Percentiles rank a stretch among this genome's conserved stretches.
Conservation (phyloP, 2,113 vertebrate species). For the Cyanoramphus novaezelandiae region DNA sequence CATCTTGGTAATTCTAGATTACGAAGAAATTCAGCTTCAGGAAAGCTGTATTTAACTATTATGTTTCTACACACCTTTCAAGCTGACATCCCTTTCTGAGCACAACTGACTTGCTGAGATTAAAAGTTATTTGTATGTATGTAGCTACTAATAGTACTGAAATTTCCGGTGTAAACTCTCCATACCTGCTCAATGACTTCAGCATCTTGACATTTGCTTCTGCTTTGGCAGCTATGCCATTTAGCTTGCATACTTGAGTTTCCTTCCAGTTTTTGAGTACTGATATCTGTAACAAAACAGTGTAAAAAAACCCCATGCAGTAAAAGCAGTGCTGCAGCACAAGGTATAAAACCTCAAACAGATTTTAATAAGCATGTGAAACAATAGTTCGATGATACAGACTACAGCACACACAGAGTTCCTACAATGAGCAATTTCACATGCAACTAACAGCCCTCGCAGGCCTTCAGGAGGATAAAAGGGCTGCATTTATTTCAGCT, state of each 20-base stretch:
- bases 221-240: not conserved
- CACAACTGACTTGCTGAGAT: not conserved
- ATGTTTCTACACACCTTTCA: not conserved
- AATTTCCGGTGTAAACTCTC: not conserved
- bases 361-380: not conserved
- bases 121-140: not conserved
- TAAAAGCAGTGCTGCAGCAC: not conserved
- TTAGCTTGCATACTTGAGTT: slow-evolving; percentile 47
- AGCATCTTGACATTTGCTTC: slow-evolving; percentile 58
- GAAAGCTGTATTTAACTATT: not conserved
- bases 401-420: not conserved
- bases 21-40: not conserved
- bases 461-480: not conserved
- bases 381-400: not conserved
- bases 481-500: not conserved
- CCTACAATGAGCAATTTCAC: not conserved
- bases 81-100: not conserved
- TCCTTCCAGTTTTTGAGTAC: slow-evolving; percentile 73
- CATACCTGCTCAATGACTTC: slow-evolving; percentile 56
- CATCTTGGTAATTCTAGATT: not conserved
- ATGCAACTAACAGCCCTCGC: not conserved
- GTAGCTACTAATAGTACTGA: not conserved
- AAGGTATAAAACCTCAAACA: not conserved
- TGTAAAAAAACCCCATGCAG: not conserved
- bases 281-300: slow-evolving; percentile 56